phyloP scores from a whole-genome alignment of 2,888 invertebrate genomes.

The Byasa hedistus region DNA sequence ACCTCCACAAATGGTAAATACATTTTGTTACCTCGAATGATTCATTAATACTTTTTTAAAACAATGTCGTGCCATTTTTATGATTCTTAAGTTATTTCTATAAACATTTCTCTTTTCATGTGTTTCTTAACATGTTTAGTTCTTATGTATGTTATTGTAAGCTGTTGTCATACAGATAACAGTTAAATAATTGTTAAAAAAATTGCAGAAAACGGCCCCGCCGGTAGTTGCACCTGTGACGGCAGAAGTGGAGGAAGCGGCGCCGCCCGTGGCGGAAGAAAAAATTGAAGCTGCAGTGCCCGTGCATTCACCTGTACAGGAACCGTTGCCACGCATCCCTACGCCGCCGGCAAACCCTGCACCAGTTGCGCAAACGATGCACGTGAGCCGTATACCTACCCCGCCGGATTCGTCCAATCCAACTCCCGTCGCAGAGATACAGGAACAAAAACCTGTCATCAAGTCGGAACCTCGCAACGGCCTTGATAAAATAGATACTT shows the following conservation, averaged over 20 bases:
- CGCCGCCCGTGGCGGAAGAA: conserved; percentile 44
- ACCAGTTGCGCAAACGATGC: conserved; percentile 45
- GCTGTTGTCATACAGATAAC: not conserved
- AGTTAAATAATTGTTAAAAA: not conserved
- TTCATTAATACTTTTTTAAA: not conserved
- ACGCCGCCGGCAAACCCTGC: conserved; percentile 46
- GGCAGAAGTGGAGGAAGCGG: conserved; percentile 38
- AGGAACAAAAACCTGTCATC: conserved; percentile 50
- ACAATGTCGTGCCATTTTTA: not conserved
- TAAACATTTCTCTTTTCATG: too few relatives aligned
- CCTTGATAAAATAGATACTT: conserved; percentile 66
- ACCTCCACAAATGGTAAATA: conserved; percentile 69
- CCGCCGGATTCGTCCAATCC: conserved; percentile 31
- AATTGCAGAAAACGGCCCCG: conserved; percentile 48
- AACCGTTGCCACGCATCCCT: conserved; percentile 43
- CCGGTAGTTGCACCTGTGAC: conserved; percentile 41
- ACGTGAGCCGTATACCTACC: conserved; percentile 28
- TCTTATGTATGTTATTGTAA: not conserved
- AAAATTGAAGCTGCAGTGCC: conserved; percentile 29
- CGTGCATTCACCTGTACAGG: conserved; percentile 41
- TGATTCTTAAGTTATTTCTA: too few relatives aligned
- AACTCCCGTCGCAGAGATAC: conserved; percentile 44
- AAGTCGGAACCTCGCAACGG: conserved; percentile 68
- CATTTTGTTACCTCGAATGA: conserved; percentile 8
- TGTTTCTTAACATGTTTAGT: too few relatives aligned